Evolutionary conservation across 2,113 vertebrate species (phyloP).

Genomic region (Sigmodon hispidus): DNA sequence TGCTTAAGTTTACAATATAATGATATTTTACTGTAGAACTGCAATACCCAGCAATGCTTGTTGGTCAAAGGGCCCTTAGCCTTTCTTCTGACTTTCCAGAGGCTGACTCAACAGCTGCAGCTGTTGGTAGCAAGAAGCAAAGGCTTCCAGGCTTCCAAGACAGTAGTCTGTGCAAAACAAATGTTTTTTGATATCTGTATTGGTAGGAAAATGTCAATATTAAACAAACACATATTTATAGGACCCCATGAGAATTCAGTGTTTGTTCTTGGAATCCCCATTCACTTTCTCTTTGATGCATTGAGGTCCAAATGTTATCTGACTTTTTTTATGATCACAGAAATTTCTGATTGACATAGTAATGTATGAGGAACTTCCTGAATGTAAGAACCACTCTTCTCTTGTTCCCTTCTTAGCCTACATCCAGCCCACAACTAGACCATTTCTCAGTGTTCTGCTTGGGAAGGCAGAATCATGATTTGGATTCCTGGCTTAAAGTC

Average conservation of each 20-base stretch:
- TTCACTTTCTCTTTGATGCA: neutral
- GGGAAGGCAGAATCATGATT: neutral
- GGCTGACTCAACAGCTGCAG: neutral
- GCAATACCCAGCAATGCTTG: neutral
- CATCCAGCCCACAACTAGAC: neutral
- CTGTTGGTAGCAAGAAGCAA: neutral
- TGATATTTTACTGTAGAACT: neutral
- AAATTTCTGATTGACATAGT: neutral
- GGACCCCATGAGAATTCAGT: neutral
- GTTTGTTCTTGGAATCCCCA: constrained; percentile 37
- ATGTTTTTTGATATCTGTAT: constrained; percentile 53
- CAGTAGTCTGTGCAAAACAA: neutral
- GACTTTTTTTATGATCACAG: constrained; percentile 10
- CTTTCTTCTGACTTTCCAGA: neutral
- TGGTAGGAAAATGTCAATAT: constrained; percentile 59
- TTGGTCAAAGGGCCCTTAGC: neutral
- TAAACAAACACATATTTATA: constrained; percentile 49
- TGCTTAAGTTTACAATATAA: neutral
- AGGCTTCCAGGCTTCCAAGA: neutral
- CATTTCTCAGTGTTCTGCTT: neutral
- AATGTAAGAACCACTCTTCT: neutral
- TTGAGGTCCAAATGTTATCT: neutral
- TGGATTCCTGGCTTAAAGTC: neutral
- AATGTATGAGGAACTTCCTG: neutral
- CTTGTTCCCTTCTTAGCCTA: neutral